phyloP scores from a whole-genome alignment of 2,797 vertebrate genomes.

The Coregonus ussuriensis region DNA sequence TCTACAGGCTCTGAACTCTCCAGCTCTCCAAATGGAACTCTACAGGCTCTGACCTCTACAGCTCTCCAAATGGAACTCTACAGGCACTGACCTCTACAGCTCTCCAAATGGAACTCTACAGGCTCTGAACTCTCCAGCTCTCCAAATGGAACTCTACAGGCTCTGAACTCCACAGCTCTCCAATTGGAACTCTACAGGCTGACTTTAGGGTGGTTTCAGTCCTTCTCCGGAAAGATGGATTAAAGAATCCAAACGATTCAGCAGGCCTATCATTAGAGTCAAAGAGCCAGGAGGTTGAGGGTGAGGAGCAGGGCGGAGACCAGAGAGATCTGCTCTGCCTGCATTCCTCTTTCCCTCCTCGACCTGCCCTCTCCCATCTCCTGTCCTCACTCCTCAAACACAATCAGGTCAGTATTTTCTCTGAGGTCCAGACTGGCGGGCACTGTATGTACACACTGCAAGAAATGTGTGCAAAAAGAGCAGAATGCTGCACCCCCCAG shows the following conservation, averaged over 20 bases:
- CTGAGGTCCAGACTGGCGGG: not conserved
- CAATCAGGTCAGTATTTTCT: not conserved
- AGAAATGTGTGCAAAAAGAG: not conserved
- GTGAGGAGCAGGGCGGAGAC: conserved; percentile 18
- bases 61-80: too few species aligned
- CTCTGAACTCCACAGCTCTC: not conserved
- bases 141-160: not conserved
- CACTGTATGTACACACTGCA: not conserved
- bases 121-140: not conserved
- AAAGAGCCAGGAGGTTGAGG: conserved; percentile 38
- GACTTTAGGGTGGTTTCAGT: conserved; percentile 29
- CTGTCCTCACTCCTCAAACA: conserved; percentile 29
- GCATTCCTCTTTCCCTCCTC: conserved; percentile 25
- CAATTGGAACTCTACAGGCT: not conserved
- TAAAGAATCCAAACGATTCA: conserved; percentile 47
- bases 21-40: too few species aligned
- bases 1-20: too few species aligned
- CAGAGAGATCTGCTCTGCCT: conserved; percentile 21
- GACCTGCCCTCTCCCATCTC: not conserved
- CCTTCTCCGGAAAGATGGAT: conserved; percentile 37
- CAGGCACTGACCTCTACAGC: not conserved
- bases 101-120: not conserved
- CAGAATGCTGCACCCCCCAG: not conserved
- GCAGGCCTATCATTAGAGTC: conserved; percentile 38
- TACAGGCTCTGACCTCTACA: too few species aligned